Base-by-base conservation (phyloP, 2,113 vertebrate genomes). In the Phoxinus phoxinus region DNA sequence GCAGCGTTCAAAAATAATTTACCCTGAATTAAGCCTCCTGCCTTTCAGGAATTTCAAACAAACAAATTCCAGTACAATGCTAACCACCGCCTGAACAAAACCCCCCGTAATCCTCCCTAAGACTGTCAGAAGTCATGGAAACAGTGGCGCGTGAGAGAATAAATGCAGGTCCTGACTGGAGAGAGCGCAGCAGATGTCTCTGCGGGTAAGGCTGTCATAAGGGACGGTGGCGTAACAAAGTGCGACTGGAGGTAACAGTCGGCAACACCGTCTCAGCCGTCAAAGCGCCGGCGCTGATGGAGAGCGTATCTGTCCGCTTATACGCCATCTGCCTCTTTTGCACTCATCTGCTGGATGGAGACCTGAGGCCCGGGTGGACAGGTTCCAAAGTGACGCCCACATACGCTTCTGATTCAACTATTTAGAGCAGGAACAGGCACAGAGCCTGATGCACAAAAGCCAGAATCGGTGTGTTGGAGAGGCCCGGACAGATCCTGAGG, bases 231-330 rank as follows among this genome's bases (percentile, higher is more conserved):
- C 75, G 85, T 80, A 84, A 78, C 85, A 84, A 83, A 87, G 69
- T 86, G 77, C 87, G 90, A 86, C 89, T 65, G 35, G 77, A 61
- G 90, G 88, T 86, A 90, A 86, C 84, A 83, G 89, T 90, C 84
- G 88, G 90, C 87, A 86, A 84, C 86, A 88, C 56, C 84, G 87
- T 90, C 87, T 88, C 51, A 88, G 88, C 81, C 85, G 78, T 81
- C 84, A 91, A 86, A 89, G 56, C 89, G 84, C 86, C 67, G 77
- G 78, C 17, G 41, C 88, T 93, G 93, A 93, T 92, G 89, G 92
- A 92, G 92, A 94, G 91, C 91, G 90, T 89, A 91, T 92, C 91
- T 91, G 92, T 92, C 89, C 89, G 91, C 92, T 92, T 91, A 85
- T 56, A 59, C 71, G 72, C 92, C 93, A 94, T 94, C 92, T 93